Percentiles rank a stretch among this genome's conserved stretches.
Conservation (phyloP, 2,113 vertebrate species). For the Ochotona princeps region DNA sequence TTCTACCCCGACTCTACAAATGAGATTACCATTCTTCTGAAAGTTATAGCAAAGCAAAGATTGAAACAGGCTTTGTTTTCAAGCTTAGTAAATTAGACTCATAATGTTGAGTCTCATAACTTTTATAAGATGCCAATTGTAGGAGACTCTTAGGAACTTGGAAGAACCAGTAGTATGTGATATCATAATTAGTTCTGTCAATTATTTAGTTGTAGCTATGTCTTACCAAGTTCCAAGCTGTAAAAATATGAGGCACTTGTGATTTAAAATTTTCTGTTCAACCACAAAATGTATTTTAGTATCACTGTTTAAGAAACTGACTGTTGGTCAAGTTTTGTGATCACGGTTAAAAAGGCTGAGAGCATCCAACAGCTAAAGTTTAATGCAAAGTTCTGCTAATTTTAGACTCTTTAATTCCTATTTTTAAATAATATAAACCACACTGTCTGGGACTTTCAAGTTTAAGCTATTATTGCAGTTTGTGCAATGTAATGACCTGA, state of each 20-base stretch:
- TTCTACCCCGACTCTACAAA: background rate
- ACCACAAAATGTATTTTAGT: background rate
- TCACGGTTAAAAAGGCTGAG: background rate
- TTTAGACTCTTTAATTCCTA: background rate
- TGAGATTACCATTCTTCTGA: background rate
- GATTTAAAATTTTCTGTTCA: background rate
- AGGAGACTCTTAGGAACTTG: too few species aligned
- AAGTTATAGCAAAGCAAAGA: background rate
- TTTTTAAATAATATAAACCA: background rate
- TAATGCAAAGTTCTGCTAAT: background rate
- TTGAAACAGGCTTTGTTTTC: too few species aligned
- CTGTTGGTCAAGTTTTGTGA: background rate
- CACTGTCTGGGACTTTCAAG: constrained; percentile 32
- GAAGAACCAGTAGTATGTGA: too few species aligned
- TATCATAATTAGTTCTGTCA: too few species aligned
- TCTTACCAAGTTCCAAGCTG: background rate
- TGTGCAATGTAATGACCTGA: constrained; percentile 18
- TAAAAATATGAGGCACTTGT: background rate
- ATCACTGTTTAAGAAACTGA: background rate
- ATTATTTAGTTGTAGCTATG: too few species aligned
- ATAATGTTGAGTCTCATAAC: background rate
- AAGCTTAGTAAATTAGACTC: background rate
- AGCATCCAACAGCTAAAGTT: background rate
- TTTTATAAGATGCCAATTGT: background rate
- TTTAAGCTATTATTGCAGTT: background rate